Evolutionary conservation across 2,113 vertebrate genomes (phyloP), one percentile per base, ranked within the genome.

Genomic region (Girardinichthys multiradiatus): DNA sequence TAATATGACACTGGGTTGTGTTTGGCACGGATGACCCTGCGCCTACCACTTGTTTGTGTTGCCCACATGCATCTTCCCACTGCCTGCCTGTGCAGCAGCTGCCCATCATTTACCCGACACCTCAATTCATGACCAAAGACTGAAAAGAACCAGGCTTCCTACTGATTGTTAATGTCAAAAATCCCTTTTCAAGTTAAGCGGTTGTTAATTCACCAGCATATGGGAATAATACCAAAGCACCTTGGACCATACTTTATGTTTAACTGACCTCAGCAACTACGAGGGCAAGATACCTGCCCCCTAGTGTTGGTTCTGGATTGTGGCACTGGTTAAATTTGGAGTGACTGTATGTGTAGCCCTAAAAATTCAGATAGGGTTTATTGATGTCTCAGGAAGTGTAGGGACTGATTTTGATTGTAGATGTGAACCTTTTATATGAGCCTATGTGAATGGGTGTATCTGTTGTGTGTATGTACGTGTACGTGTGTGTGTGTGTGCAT

Each of bases 211-310:
- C 39, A 87, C 83, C 87, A 90, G 81, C 80, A 90, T 81, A 78
- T 75, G 39, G 82, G 83, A 89, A 86, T 81, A 77, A 84, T 79
- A 86, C 79, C 87, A 80, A 90, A 91, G 90, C 89, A 91, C 88
- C 86, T 89, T 83, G 77, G 87, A 73, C 85, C 84, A 84, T 82
- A 78, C 81, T 87, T 82, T 87, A 81, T 75, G 76, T 85, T 81
- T 79, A 81, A 85, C 74, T 82, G 87, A 83, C 75, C 61, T 89
- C 68, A 79, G 70, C 77, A 82, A 86, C 83, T 45, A 35, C 48
- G 77, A 84, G 80, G 73, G 29, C 67, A 42, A 80, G 70, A 87
- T 72, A 84, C 85, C 80, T 69, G 74, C 80, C 83, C 86, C 82
- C 60, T 86, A 69, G 77, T 76, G 74, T 85, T 70, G 68, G 75